These are phyloP conservation scores for Agrotis exclamationis DNA, from an alignment of 2,888 invertebrate genomes.

Conservation along the genomic window DNA sequence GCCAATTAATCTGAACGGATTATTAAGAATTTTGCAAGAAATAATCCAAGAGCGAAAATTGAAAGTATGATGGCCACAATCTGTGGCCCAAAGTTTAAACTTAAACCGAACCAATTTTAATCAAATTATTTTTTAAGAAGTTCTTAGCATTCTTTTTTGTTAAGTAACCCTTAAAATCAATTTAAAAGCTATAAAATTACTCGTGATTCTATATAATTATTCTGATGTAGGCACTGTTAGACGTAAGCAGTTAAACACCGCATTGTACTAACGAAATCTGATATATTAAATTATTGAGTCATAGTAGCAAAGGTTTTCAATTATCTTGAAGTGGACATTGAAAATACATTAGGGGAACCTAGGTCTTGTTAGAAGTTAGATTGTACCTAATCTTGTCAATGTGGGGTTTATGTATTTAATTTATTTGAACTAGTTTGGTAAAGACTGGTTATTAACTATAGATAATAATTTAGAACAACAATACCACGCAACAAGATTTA, in stretches of 20 bases:
- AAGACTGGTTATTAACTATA: not conserved
- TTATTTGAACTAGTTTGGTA: slow-evolving; percentile 17
- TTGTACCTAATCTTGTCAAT: slow-evolving; percentile 41
- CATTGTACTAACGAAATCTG: slow-evolving; percentile 27
- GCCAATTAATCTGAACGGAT: slow-evolving; percentile 14
- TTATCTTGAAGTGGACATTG: slow-evolving; percentile 57
- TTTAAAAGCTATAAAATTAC: slow-evolving; percentile 49
- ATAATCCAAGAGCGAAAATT: not conserved
- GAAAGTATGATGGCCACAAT: slow-evolving; percentile 10
- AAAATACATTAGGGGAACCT: slow-evolving; percentile 54
- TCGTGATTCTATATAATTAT: slow-evolving; percentile 42
- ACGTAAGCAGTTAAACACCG: slow-evolving; percentile 24
- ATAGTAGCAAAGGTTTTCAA: slow-evolving; percentile 45
- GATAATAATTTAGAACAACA: not conserved
- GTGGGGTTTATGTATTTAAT: slow-evolving; percentile 12
- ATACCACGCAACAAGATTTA: not conserved
- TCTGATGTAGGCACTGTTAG: slow-evolving; percentile 11
- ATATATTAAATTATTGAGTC: slow-evolving; percentile 45
- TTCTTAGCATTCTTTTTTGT: not conserved
- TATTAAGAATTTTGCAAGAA: slow-evolving; percentile 13
- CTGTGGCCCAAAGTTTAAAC: slow-evolving; percentile 5
- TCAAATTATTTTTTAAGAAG: slow-evolving; percentile 7
- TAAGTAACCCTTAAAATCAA: slow-evolving; percentile 30
- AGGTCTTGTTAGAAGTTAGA: slow-evolving; percentile 42
- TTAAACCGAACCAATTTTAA: slow-evolving; percentile 11